Conservation (phyloP, 2,797 vertebrate genomes). For the Champsocephalus esox region DNA sequence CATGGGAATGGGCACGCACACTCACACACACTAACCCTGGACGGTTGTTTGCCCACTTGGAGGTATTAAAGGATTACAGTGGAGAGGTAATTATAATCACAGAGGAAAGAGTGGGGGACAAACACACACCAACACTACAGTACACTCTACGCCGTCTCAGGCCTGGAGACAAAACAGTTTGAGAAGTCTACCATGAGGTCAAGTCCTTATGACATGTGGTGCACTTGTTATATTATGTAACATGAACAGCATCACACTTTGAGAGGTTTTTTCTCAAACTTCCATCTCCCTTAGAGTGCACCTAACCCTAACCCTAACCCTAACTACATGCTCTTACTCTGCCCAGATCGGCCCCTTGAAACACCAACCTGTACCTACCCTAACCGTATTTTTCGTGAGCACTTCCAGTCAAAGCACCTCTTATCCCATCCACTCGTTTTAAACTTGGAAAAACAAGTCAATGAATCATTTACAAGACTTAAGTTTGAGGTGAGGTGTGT, state of each 20-base stretch:
- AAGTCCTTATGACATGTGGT: constrained; percentile 2
- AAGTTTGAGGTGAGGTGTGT: background rate
- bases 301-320: background rate
- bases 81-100: constrained; percentile 78
- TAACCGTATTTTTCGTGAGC: background rate
- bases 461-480: constrained; percentile 6
- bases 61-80: constrained; percentile 72
- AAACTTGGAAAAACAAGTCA: constrained; percentile 1
- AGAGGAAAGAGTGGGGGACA: constrained; percentile 42
- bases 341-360: background rate
- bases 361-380: background rate
- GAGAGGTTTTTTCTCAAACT: background rate
- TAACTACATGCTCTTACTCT: background rate
- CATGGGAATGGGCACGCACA: constrained; percentile 32
- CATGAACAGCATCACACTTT: background rate
- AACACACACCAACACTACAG: constrained; percentile 50
- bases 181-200: constrained; percentile 15
- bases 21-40: constrained; percentile 41
- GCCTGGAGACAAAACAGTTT: constrained; percentile 24
- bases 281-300: background rate
- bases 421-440: background rate
- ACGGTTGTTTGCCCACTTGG: constrained; percentile 66
- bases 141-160: constrained; percentile 7
- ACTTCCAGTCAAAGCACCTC: background rate
- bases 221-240: background rate